Evolutionary conservation across 1,140 invertebrate genomes (phyloP), one percentile per base, ranked within the genome.

Genomic region (Drosophila simulans): DNA sequence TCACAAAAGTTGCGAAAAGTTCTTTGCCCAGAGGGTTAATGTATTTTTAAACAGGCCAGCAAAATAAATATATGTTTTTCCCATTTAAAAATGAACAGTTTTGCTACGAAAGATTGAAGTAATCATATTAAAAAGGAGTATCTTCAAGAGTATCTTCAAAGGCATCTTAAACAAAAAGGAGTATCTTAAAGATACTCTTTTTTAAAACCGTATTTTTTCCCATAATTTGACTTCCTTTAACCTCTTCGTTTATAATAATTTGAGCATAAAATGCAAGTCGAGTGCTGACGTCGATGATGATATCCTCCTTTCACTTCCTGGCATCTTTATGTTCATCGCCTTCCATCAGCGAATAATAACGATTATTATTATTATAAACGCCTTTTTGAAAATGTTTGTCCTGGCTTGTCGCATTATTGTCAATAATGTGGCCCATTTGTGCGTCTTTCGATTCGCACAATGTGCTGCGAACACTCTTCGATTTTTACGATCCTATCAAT

Each of bases 331-430:
- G 20, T 48, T 54, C 53, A 56, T 43, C 13, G 27, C 17, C 42
- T 56, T 39, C 22, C 42, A 49, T 46, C 48, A 62, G 42, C 48
- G 39, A 57, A 57, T 72, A 78, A 75, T 75, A 82, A 70, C 59
- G 75, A 75, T 83, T 76, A 76, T 80, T 63, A 76, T 80, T 63
- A 76, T 77, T 59, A 76, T 71, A 62, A 73, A 58, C 52, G 66
- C 42, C 46, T 49, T 79, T 42, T 25, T 20, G 25, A 70, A 45
- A 84, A 75, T 72, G 66, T 78, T 69, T 63, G 51, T 46, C 77
- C 58, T 25, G 68, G 45, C 52, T 57, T 72, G 56, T 62, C 57
- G 54, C 68, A 69, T 74, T 82, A 69, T 57, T 64, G 74, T 69
- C 74, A 43, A 69, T 69, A 69, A 56, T 66, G 66, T 39, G 62